Conservation (phyloP, 2,797 vertebrate species). For the Chromobotia macracanthus region DNA sequence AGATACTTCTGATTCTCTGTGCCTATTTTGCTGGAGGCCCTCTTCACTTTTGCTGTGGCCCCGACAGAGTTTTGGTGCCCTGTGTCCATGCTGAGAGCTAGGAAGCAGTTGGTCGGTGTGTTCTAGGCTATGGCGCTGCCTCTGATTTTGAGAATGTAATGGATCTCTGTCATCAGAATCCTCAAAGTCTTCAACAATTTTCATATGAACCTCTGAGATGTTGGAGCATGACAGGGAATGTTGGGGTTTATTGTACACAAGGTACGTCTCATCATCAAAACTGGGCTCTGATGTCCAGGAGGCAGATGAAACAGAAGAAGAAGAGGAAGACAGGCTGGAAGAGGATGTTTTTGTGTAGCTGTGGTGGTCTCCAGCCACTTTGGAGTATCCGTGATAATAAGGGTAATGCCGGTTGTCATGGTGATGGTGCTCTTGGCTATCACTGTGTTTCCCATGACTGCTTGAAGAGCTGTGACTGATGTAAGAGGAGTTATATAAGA, state of each 20-base stretch:
- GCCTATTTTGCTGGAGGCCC: conserved; percentile 62
- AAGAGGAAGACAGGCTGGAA: conserved; percentile 69
- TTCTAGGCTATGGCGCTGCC: conserved; percentile 26
- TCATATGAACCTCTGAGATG: conserved; percentile 67
- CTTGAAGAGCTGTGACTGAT: conserved; percentile 19
- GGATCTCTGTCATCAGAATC: conserved; percentile 30
- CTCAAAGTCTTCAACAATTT: conserved; percentile 52
- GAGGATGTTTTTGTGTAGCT: conserved; percentile 69
- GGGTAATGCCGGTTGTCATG: conserved; percentile 37
- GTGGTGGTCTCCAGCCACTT: conserved; percentile 60
- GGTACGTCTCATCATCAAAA: conserved; percentile 66
- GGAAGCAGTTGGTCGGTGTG: background rate
- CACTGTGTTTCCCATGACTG: conserved; percentile 35
- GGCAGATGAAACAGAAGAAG: conserved; percentile 70
- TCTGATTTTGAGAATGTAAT: conserved; percentile 29
- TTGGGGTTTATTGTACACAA: conserved; percentile 63
- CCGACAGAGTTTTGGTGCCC: conserved; percentile 66
- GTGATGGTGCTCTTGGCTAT: conserved; percentile 27
- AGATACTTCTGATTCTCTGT: conserved; percentile 32
- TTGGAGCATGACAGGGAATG: conserved; percentile 82
- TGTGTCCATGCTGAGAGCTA: conserved; percentile 33
- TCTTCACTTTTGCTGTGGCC: conserved; percentile 77
- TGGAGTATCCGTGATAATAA: conserved; percentile 57
- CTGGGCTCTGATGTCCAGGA: conserved; percentile 78
- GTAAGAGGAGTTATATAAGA: background rate